These are phyloP conservation scores for Cordilura impudica DNA, from an alignment of 2,888 invertebrate genomes.

Conservation along the genomic window DNA sequence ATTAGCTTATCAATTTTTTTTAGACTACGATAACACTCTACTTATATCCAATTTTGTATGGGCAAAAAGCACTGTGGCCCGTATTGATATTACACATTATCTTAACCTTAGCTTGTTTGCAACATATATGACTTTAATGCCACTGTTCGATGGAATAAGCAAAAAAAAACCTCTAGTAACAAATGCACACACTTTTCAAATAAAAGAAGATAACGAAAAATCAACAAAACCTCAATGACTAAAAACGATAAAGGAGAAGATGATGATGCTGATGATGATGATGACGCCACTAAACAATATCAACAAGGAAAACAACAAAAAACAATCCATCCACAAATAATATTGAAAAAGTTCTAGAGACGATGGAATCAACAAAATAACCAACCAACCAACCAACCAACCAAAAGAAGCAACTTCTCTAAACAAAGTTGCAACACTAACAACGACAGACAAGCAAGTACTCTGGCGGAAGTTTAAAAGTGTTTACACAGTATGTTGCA, in stretches of 20 bases:
- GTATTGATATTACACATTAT: no score
- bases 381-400: slow-evolving; percentile 18
- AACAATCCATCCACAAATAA: slow-evolving; percentile 49
- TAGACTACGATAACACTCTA: no score
- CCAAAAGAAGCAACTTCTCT: slow-evolving; percentile 31
- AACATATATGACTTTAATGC: not conserved
- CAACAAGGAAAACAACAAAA: slow-evolving; percentile 21
- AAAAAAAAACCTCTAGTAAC: slow-evolving; percentile 15
- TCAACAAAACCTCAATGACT: slow-evolving; percentile 36
- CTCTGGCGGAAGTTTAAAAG: slow-evolving; percentile 41
- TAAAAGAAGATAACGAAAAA: slow-evolving; percentile 14
- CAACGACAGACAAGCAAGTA: slow-evolving; percentile 4
- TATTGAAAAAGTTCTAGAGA: slow-evolving; percentile 57
- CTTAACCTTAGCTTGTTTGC: no score
- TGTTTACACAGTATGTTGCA: slow-evolving; percentile 49
- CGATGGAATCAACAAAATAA: slow-evolving; percentile 27
- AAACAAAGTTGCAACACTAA: slow-evolving; percentile 40
- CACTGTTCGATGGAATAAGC: slow-evolving; percentile 17
- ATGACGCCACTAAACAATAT: slow-evolving; percentile 52
- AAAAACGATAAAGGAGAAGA: not conserved
- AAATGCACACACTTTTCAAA: slow-evolving; percentile 2
- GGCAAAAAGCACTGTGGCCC: no score
- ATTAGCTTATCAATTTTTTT: no score
- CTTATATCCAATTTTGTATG: no score
- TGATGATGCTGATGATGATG: slow-evolving; percentile 13